Evolutionary conservation across 2,888 invertebrate genomes (phyloP).

Genomic region (Silvanus unidentatus): DNA sequence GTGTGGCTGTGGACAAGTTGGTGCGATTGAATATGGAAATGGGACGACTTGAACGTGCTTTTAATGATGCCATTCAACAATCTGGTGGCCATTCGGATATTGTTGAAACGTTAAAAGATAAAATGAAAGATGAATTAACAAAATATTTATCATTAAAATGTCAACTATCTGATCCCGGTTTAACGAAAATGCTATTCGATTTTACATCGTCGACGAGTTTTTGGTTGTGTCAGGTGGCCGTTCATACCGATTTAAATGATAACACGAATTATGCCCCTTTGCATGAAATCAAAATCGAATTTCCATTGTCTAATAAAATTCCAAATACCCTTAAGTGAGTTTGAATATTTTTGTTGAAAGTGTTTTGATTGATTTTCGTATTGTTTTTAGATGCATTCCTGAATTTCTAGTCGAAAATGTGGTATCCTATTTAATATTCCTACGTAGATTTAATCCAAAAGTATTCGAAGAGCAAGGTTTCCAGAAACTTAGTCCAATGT

Average conservation of each 20-base stretch:
- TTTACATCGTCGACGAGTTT: constrained; percentile 76
- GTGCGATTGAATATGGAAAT: constrained; percentile 63
- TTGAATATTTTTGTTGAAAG: too few species aligned
- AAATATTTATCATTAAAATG: constrained; percentile 68
- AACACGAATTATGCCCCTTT: constrained; percentile 57
- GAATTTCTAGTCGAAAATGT: constrained; percentile 88
- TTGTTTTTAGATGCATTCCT: constrained; percentile 84
- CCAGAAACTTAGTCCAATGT: constrained; percentile 59
- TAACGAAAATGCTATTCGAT: constrained; percentile 63
- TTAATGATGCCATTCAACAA: constrained; percentile 60
- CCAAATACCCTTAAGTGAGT: constrained; percentile 63
- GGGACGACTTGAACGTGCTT: constrained; percentile 67
- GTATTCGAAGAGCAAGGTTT: constrained; percentile 62
- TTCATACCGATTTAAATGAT: constrained; percentile 45
- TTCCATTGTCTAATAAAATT: constrained; percentile 60
- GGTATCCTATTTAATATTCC: constrained; percentile 71
- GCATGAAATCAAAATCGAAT: constrained; percentile 49
- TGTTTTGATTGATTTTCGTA: too few species aligned
- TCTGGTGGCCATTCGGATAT: constrained; percentile 51
- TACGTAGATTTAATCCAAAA: constrained; percentile 58
- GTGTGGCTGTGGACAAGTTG: constrained; percentile 63
- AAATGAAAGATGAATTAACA: constrained; percentile 59
- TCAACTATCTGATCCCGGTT: constrained; percentile 68
- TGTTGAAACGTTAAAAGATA: constrained; percentile 56
- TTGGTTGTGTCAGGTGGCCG: constrained; percentile 81